Percentiles rank a stretch among this genome's conserved stretches.
phyloP scores from a whole-genome alignment of 2,888 invertebrate species.

The Gryllus longicercus region DNA sequence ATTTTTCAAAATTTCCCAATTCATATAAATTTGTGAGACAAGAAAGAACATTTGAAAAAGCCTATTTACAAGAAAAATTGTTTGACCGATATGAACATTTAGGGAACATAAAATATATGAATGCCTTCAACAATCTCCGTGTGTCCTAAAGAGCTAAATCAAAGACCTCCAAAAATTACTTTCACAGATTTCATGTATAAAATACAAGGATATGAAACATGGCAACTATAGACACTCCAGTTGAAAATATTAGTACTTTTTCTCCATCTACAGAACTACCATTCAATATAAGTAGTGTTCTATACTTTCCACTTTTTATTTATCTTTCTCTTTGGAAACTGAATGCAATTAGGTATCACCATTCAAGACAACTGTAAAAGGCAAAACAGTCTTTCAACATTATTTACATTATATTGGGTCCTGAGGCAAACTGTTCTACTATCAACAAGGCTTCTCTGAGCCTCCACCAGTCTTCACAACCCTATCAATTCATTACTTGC shows the following conservation, averaged over 20 bases:
- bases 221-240: slow-evolving; percentile 18
- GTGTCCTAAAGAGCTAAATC: neutral
- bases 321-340: neutral
- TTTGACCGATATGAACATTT: neutral
- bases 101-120: neutral
- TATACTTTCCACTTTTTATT: neutral
- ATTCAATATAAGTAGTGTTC: neutral
- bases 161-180: neutral
- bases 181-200: neutral
- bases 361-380: slow-evolving; percentile 5
- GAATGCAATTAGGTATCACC: neutral
- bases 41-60: too few relatives aligned
- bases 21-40: too few relatives aligned
- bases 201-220: slow-evolving; percentile 21
- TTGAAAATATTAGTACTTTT: slow-evolving; percentile 21
- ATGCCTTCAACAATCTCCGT: neutral
- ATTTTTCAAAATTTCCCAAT: too few relatives aligned
- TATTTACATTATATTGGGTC: slow-evolving; percentile 6
- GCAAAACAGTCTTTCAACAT: slow-evolving; percentile 4
- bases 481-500: neutral
- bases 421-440: neutral
- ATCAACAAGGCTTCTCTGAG: neutral
- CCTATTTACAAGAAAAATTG: too few relatives aligned
- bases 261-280: slow-evolving; percentile 22
- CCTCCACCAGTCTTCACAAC: slow-evolving; percentile 3